Percentiles rank a stretch among this genome's conserved stretches.
These are phyloP conservation scores for Butorides virescens DNA, from an alignment of 2,113 vertebrate genomes.

Conservation along the genomic window DNA sequence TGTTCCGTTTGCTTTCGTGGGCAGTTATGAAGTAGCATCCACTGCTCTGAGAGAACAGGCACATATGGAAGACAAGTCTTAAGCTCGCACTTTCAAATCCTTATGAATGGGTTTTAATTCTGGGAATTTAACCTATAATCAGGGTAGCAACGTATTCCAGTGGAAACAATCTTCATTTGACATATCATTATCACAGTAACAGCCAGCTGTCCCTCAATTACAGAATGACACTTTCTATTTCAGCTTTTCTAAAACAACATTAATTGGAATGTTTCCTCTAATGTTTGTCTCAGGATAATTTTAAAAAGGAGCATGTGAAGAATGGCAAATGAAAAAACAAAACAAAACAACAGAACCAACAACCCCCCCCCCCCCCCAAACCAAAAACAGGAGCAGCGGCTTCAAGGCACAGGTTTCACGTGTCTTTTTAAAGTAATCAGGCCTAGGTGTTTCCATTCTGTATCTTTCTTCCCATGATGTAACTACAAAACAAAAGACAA, in stretches of 20 bases:
- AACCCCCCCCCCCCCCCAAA: neutral
- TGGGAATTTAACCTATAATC: neutral
- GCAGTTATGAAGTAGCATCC: neutral
- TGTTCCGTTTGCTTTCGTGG: neutral
- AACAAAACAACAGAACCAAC: neutral
- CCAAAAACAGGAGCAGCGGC: neutral
- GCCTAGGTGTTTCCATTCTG: neutral
- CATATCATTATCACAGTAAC: neutral
- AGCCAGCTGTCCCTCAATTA: conserved; percentile 4
- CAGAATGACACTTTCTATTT: neutral
- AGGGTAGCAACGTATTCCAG: neutral
- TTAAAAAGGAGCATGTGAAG: neutral
- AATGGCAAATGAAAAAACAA: neutral
- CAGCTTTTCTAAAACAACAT: neutral
- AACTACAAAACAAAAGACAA: neutral
- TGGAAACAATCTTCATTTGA: neutral
- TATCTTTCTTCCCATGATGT: neutral
- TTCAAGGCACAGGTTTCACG: neutral
- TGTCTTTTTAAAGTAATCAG: neutral
- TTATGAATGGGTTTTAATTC: conserved; percentile 31
- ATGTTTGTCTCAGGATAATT: neutral
- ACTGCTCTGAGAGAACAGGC: neutral
- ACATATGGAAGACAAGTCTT: neutral
- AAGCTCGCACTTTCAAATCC: conserved; percentile 9
- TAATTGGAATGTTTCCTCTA: neutral